These are phyloP conservation scores for Pristionchus entomophagus DNA, from an alignment of 2,888 invertebrate species.

Conservation along the genomic window DNA sequence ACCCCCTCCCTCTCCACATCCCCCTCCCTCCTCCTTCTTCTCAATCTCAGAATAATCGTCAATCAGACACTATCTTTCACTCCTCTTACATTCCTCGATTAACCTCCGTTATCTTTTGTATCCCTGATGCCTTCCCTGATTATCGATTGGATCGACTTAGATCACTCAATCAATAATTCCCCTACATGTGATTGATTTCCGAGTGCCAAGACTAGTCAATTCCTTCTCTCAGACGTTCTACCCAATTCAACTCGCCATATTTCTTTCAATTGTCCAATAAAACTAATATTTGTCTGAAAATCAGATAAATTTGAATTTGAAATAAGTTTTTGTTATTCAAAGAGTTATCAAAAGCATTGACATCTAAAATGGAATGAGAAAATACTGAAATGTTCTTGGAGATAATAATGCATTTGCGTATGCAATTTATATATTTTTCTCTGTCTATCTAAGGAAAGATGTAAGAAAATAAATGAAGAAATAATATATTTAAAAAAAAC, in stretches of 20 bases:
- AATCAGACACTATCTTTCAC: conserved; percentile 3
- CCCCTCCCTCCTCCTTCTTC: too few species aligned
- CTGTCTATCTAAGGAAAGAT: too few species aligned
- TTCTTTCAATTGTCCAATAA: conserved; percentile 16
- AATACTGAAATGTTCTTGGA: too few species aligned
- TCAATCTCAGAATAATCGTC: background rate
- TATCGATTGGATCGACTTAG: conserved; percentile 6
- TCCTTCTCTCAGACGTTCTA: background rate
- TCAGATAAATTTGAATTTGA: too few species aligned
- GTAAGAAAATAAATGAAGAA: too few species aligned
- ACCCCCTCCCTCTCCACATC: background rate
- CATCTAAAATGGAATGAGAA: too few species aligned
- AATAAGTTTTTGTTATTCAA: too few species aligned
- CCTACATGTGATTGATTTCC: background rate
- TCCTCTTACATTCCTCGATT: background rate
- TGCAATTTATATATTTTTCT: too few species aligned
- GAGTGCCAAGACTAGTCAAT: conserved; percentile 6
- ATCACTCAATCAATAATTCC: background rate
- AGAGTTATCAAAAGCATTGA: too few species aligned
- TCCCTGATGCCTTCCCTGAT: conserved; percentile 12
- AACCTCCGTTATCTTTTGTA: background rate
- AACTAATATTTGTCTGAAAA: background rate
- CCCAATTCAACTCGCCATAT: background rate
- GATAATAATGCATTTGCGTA: too few species aligned
- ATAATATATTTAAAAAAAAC: too few species aligned